Evolutionary conservation across 1,140 invertebrate genomes (phyloP), one percentile per base, ranked within the genome.

Genomic region (Nylanderia fulva): DNA sequence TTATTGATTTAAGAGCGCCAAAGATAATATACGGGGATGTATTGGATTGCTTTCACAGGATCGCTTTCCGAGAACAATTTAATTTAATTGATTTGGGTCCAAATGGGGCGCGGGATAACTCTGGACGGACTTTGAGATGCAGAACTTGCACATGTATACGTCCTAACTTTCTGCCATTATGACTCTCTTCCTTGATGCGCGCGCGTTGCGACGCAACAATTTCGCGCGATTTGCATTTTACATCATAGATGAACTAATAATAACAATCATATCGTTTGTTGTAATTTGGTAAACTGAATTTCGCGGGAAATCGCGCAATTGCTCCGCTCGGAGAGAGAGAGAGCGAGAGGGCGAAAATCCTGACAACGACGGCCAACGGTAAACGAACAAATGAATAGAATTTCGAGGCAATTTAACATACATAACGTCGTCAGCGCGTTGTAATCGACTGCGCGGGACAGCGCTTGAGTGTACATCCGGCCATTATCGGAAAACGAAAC

Each of bases 331-430:
- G 5, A 4, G 39, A 24, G n/a, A n/a, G n/a, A n/a, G n/a, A n/a
- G 7, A 24, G 7, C 58, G 27, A 39, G 2, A 27, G 63, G 15
- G 9, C 42, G 77, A 80, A 71, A 71, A 80, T 69, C 42, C 52
- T 18, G 64, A n/a, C 54, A 71, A 80, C 45, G 66, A 42, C 39
- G 74, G 27, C 3, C 60, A 33, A 66, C 45, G 27, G 66, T 80
- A 80, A 80, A 80, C 36, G 66, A 69, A 72, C 77, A 71, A 82
- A 82, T 72, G 77, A 82, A 82, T 82, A 56, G 77, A 82, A 82
- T 82, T 72, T 82, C 77, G 77, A 13, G 64, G 58, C 36, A 82
- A 82, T 80, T 80, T 80, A 77, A 77, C 75, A 77, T 77, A 77
- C 75, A 77, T 77, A 77, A 77, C 75, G 75, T 52, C 64, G 61